These are phyloP conservation scores for Leiothrix lutea DNA, from an alignment of 2,113 vertebrate species.

Conservation along the genomic window DNA sequence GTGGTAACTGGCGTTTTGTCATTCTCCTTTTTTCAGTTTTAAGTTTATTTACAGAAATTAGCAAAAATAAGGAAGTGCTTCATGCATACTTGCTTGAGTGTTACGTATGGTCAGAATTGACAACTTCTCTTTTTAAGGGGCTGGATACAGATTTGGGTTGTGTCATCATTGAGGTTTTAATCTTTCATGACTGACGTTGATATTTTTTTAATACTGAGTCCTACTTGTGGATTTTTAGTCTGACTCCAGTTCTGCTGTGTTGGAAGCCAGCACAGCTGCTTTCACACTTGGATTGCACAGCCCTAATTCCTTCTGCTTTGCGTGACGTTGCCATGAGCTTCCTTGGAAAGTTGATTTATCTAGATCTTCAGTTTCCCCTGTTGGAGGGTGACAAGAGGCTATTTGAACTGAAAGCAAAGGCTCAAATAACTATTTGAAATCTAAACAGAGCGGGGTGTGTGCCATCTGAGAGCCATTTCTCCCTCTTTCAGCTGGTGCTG, in stretches of 20 bases:
- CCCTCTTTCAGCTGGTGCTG: fast-evolving
- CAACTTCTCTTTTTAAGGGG: neutral
- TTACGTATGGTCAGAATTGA: neutral
- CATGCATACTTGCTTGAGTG: neutral
- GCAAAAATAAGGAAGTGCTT: neutral
- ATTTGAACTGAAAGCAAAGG: neutral
- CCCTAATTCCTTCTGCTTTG: neutral
- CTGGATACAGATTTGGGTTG: neutral
- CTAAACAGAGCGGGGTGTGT: neutral
- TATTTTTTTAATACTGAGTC: neutral
- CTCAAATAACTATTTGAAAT: neutral
- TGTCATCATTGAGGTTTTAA: neutral
- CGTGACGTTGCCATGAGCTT: neutral
- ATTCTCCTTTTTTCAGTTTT: neutral
- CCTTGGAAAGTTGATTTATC: neutral
- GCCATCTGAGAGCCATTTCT: neutral
- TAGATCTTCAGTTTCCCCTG: neutral
- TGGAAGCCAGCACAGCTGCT: fast-evolving
- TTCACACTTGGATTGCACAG: fast-evolving
- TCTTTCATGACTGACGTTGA: neutral
- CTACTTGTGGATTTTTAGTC: neutral
- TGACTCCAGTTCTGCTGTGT: neutral
- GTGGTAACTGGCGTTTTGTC: neutral
- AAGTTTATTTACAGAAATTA: neutral
- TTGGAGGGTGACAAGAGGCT: neutral